A percentile compares a stretch with the other conserved stretches of the same genome.
Evolutionary conservation across 2,888 invertebrate genomes (phyloP).

Genomic region (Cephus runcator): DNA sequence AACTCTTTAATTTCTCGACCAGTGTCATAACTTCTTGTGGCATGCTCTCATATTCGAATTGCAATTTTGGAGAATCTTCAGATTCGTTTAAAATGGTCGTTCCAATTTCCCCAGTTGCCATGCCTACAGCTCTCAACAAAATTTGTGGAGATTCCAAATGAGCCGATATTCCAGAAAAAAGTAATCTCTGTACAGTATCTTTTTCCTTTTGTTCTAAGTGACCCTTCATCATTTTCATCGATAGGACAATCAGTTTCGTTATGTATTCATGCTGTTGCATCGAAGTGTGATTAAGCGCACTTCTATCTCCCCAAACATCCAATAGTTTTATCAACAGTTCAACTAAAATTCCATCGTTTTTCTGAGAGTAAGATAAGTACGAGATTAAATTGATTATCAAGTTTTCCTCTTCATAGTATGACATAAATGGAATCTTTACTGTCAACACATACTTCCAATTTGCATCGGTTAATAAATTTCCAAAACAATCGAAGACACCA

Average conservation of each 20-base stretch:
- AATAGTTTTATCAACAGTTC: constrained; percentile 70
- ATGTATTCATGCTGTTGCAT: constrained; percentile 78
- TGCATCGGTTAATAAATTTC: constrained; percentile 52
- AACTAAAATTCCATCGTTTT: constrained; percentile 53
- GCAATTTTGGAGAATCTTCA: constrained; percentile 68
- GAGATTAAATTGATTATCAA: constrained; percentile 72
- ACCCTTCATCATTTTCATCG: constrained; percentile 67
- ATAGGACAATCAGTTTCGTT: constrained; percentile 74
- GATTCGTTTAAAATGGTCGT: constrained; percentile 67
- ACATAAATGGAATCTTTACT: constrained; percentile 72
- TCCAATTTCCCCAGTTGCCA: constrained; percentile 78
- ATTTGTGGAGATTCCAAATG: constrained; percentile 76
- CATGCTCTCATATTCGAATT: constrained; percentile 75
- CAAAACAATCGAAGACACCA: constrained; percentile 67
- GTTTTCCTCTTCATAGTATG: constrained; percentile 65
- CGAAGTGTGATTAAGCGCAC: constrained; percentile 72
- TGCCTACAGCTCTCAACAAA: constrained; percentile 75
- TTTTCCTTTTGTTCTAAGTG: constrained; percentile 38
- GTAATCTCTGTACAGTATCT: constrained; percentile 66
- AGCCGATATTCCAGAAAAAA: constrained; percentile 75
- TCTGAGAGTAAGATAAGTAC: constrained; percentile 68
- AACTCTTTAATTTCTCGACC: constrained; percentile 65
- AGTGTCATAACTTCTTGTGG: constrained; percentile 67
- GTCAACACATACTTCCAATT: constrained; percentile 76
- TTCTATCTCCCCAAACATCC: constrained; percentile 77